These are phyloP conservation scores for Etheostoma nigrum DNA, from an alignment of 2,797 vertebrate species.

Conservation along the genomic window DNA sequence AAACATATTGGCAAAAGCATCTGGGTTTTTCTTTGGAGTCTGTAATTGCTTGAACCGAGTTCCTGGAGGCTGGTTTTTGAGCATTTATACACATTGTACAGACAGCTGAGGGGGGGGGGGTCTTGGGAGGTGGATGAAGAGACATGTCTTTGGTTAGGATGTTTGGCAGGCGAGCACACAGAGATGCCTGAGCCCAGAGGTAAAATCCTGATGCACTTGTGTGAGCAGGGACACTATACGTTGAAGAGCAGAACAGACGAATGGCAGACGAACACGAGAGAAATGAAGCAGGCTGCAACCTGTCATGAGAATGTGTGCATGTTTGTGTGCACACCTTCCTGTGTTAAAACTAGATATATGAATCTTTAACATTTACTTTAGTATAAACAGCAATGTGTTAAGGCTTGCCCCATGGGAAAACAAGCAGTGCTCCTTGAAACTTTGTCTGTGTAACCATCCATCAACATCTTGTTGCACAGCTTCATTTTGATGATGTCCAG, in stretches of 20 bases:
- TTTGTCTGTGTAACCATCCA: constrained; percentile 50
- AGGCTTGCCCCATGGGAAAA: constrained; percentile 61
- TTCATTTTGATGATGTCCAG: constrained; percentile 34
- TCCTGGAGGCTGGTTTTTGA: constrained; percentile 37
- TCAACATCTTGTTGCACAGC: constrained; percentile 43
- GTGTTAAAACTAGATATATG: constrained; percentile 57
- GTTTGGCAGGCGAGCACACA: constrained; percentile 33
- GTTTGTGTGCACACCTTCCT: constrained; percentile 30
- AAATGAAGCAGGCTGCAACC: constrained; percentile 73
- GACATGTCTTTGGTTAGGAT: constrained; percentile 28
- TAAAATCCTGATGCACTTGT: constrained; percentile 36
- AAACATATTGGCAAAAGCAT: constrained; percentile 36
- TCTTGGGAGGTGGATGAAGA: constrained; percentile 33
- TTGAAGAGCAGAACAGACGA: constrained; percentile 37
- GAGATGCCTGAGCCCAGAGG: constrained; percentile 48
- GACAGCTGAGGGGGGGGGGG: constrained; percentile 33
- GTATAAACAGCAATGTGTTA: constrained; percentile 70
- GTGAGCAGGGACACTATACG: constrained; percentile 40
- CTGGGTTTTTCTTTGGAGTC: constrained; percentile 32
- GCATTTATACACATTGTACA: constrained; percentile 28
- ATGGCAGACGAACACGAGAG: constrained; percentile 47
- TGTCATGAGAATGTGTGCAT: constrained; percentile 63
- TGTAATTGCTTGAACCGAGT: constrained; percentile 43
- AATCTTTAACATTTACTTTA: constrained; percentile 52
- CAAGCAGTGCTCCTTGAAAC: constrained; percentile 29